These are phyloP conservation scores for Melanerpes formicivorus DNA, from an alignment of 2,113 vertebrate genomes.

Conservation along the genomic window DNA sequence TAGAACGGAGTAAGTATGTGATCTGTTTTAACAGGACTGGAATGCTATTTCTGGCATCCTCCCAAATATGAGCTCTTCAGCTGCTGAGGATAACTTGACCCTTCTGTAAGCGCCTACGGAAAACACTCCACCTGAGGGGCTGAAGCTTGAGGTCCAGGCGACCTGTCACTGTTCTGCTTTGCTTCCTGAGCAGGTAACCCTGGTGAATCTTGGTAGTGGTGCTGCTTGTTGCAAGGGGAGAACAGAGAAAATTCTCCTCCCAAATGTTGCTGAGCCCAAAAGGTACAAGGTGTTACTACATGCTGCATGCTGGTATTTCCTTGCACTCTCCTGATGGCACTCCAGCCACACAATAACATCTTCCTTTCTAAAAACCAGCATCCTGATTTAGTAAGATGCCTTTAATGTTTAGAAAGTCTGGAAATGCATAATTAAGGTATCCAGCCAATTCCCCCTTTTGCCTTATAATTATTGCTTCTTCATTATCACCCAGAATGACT, in stretches of 20 bases:
- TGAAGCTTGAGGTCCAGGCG: background rate
- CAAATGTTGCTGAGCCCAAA: background rate
- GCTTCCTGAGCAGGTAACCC: background rate
- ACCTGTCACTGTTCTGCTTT: background rate
- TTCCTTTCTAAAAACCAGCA: constrained; percentile 42
- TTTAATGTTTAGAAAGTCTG: constrained; percentile 46
- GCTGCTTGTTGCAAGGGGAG: background rate
- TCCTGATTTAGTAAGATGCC: constrained; percentile 28
- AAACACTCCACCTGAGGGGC: background rate
- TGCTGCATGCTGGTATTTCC: rapidly evolving
- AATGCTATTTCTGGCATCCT: background rate
- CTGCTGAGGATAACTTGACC: background rate
- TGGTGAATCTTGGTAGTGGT: background rate
- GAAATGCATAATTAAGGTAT: constrained; percentile 65
- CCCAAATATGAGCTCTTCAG: background rate
- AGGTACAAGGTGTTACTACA: background rate
- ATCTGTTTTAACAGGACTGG: background rate
- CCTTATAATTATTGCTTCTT: constrained; percentile 60
- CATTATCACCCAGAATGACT: constrained; percentile 54
- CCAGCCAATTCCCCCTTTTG: constrained; percentile 46
- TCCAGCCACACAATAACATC: constrained; percentile 8
- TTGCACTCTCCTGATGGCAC: background rate
- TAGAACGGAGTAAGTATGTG: background rate
- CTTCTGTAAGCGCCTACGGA: background rate
- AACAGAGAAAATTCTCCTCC: background rate